A percentile compares a stretch with the other conserved stretches of the same genome.
These are phyloP conservation scores for Spermophilus dauricus DNA, from an alignment of 2,113 vertebrate species.

Conservation along the genomic window DNA sequence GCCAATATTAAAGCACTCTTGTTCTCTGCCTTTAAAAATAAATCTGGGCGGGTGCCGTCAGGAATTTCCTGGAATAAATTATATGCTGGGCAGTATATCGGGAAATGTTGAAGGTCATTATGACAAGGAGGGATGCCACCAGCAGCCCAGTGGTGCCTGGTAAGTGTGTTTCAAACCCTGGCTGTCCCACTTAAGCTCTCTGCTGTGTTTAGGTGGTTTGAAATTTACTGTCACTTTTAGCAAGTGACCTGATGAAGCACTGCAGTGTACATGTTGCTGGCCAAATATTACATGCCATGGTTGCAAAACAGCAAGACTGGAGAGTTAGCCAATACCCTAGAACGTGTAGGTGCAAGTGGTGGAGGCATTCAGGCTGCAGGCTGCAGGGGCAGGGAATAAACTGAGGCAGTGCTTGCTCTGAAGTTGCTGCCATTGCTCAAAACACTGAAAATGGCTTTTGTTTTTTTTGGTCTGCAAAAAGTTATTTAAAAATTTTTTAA, in stretches of 20 bases:
- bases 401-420: neutral
- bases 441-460: neutral
- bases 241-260: neutral
- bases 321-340: neutral
- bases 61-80: slow-evolving; percentile 12
- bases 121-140: neutral
- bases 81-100: neutral
- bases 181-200: neutral
- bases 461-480: neutral
- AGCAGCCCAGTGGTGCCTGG: neutral
- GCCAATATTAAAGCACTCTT: slow-evolving; percentile 5
- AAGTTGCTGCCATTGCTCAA: neutral
- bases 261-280: neutral
- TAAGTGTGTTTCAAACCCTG: neutral
- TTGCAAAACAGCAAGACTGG: neutral
- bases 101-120: neutral
- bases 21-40: neutral
- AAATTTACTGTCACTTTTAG: slow-evolving; percentile 36
- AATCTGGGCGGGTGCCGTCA: neutral
- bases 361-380: neutral
- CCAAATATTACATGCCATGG: neutral
- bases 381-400: neutral
- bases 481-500: neutral
- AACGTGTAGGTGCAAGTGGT: neutral
- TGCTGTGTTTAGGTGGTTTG: neutral